Conservation (phyloP, 2,113 vertebrate genomes). For the Vicugna pacos region DNA sequence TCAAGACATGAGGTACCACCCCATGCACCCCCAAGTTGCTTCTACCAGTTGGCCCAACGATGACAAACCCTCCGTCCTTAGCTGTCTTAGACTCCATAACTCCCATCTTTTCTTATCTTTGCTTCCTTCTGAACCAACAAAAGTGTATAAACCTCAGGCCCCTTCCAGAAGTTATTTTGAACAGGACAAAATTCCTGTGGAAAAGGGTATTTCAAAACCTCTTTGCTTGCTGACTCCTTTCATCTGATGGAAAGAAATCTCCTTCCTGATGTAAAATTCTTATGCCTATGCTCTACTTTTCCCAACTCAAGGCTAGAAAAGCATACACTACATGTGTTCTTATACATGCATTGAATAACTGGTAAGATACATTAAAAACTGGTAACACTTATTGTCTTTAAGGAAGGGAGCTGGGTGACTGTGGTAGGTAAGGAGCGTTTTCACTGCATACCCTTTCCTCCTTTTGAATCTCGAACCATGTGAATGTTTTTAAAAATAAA, state of each 20-base stretch:
- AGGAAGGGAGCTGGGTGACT: not conserved
- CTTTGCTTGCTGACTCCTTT: not conserved
- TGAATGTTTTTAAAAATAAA: constrained; percentile 10
- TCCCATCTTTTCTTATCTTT: not conserved
- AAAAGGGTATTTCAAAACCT: not conserved
- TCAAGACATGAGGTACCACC: not conserved
- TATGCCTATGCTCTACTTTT: not conserved
- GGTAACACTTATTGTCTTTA: not conserved
- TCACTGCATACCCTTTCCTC: not conserved
- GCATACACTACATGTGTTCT: not conserved
- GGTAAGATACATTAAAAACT: not conserved
- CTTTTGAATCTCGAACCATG: not conserved
- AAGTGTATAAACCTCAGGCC: not conserved
- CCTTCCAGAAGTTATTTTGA: not conserved
- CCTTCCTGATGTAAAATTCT: not conserved
- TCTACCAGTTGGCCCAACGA: not conserved
- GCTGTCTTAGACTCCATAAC: not conserved
- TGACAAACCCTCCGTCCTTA: not conserved
- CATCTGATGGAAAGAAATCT: not conserved
- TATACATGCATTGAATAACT: not conserved
- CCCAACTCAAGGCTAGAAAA: not conserved
- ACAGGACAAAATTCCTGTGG: not conserved
- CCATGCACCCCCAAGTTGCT: not conserved
- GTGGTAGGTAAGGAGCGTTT: not conserved
- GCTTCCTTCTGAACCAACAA: not conserved